Evolutionary conservation across 2,113 vertebrate species (phyloP).

Genomic region (Vireo altiloquus): DNA sequence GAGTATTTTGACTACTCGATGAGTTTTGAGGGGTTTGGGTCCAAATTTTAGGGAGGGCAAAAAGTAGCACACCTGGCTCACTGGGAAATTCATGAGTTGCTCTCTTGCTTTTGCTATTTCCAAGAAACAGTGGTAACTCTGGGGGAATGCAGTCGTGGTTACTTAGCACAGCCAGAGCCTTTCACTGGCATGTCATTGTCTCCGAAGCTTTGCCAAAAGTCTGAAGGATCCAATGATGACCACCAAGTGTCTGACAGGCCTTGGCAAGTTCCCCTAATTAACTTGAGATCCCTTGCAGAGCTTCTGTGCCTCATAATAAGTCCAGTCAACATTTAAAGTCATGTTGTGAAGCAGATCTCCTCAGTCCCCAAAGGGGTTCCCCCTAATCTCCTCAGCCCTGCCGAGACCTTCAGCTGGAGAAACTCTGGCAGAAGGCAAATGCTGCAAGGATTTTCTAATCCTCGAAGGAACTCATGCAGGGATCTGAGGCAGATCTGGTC

Average conservation of each 20-base stretch:
- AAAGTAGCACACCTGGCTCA: background rate
- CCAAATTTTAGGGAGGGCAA: background rate
- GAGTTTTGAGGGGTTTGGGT: accelerated
- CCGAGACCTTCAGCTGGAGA: background rate
- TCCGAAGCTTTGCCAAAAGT: constrained; percentile 27
- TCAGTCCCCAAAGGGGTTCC: background rate
- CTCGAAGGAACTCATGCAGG: background rate
- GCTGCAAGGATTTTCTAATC: background rate
- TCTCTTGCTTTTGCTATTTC: background rate
- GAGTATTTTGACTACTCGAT: background rate
- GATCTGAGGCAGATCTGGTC: background rate
- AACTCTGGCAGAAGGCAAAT: background rate
- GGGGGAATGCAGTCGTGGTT: background rate
- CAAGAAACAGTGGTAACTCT: background rate
- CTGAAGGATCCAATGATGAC: constrained; percentile 1
- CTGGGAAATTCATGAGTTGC: background rate
- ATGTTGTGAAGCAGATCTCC: background rate
- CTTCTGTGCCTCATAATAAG: background rate
- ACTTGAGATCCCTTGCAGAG: constrained; percentile 27
- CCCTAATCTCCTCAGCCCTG: background rate
- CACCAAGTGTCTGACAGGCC: constrained; percentile 38
- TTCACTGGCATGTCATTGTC: background rate
- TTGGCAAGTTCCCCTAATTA: constrained; percentile 56
- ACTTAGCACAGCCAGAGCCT: constrained; percentile 25
- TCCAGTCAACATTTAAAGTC: background rate